Conservation (phyloP, 1,140 invertebrate genomes). For the Philopotamus ludificatus region DNA sequence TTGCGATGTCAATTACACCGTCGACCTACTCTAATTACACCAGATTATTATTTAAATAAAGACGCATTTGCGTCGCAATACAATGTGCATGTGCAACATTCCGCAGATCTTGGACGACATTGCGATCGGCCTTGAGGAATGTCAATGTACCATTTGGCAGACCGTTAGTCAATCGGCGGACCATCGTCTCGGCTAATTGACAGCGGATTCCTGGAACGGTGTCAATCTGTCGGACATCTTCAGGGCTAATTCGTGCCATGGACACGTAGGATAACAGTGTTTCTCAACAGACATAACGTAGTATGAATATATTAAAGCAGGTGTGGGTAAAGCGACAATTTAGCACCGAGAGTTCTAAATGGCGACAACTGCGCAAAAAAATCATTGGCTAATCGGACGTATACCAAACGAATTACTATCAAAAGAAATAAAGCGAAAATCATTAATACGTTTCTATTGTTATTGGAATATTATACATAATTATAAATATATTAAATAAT, state of each 20-base stretch:
- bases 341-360: no score
- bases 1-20: no score
- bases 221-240: slow-evolving; percentile 4
- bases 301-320: no score
- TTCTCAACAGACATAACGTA: background rate
- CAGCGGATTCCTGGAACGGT: slow-evolving; percentile 4
- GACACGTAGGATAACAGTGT: no score
- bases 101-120: background rate
- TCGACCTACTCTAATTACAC: no score
- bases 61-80: no score
- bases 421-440: background rate
- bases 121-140: background rate
- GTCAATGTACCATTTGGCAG: background rate
- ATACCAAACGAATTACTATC: background rate
- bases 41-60: no score
- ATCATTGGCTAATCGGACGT: background rate
- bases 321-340: no score
- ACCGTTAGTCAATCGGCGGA: background rate
- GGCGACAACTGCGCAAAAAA: background rate
- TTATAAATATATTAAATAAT: no score
- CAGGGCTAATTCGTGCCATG: slow-evolving; percentile 7
- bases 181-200: background rate
- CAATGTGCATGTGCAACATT: no score
- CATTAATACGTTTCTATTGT: no score
- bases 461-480: no score